Base-by-base conservation (phyloP, 2,797 vertebrate species). In the Podargus strigoides region DNA sequence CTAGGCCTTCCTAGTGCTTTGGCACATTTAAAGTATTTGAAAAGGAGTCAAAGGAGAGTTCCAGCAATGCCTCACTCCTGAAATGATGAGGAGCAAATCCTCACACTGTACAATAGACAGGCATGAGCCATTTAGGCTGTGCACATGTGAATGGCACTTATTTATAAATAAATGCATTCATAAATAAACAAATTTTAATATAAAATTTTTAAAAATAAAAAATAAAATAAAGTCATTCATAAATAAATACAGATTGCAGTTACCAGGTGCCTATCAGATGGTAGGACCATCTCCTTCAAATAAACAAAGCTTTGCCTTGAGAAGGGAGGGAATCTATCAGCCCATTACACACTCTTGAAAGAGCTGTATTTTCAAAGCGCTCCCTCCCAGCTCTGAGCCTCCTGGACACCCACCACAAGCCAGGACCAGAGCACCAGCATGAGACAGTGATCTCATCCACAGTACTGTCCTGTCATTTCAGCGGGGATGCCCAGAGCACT, bases 61-160 rank as follows among this genome's bases (percentile, higher is more conserved):
- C 28, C 47, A 78, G 39, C 69, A 69, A n/a, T n/a, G 36, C 15
- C 30, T 26, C 6, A 7, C 30, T 80, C 52, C 50, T 72, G 39
- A 55, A 60, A 24, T 12, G 53, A 42, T 34, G 64, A 89, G 26
- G n/a, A 87, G 32, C 36, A 89, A 74, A 60, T 69, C 46, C 16
- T 58, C 9, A 2, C 36, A 47, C 53, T 12, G 56, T 70, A 49
- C 62, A 59, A 28, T 1, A 74, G 47, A 30, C 34, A 82, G 20
- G 14, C 3, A 8, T 34, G 46, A 74, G 56, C 32, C 55, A 64
- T 19, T 59, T 37, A 59, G 67, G 58, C 46, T 68, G 62, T 2
- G 49, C 14, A 14, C 24, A 6, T 0, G 2, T 34, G 42, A 59
- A 53, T 5, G 15, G 62, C 46, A 34, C 16, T 14, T 4, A 1